A percentile compares a stretch with the other conserved stretches of the same genome.
These are phyloP conservation scores for Phylloscopus collybita DNA, from an alignment of 2,797 vertebrate species.

Conservation along the genomic window DNA sequence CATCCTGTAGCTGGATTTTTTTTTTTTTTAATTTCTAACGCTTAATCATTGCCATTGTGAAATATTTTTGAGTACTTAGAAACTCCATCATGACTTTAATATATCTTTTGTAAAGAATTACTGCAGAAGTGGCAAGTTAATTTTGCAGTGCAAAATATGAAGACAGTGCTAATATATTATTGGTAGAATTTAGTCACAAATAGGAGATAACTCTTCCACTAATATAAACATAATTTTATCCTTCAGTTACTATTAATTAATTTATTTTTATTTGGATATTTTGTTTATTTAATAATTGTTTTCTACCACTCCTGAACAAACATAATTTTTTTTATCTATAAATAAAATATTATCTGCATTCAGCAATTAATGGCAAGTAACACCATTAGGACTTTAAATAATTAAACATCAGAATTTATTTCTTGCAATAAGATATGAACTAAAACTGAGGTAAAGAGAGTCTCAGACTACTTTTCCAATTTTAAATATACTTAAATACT, in stretches of 20 bases:
- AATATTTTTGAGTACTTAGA: slow-evolving; percentile 34
- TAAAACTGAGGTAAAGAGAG: neutral
- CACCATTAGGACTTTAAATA: slow-evolving; percentile 5
- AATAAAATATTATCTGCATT: slow-evolving; percentile 1
- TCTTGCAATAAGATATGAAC: neutral
- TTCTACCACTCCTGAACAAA: neutral
- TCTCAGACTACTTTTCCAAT: neutral
- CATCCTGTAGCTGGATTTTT: neutral
- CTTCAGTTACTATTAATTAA: neutral
- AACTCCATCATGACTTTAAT: slow-evolving; percentile 24
- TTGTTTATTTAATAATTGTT: slow-evolving; percentile 6
- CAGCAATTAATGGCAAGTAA: slow-evolving; percentile 23
- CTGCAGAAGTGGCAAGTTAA: neutral
- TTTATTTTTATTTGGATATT: neutral
- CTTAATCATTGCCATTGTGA: slow-evolving; percentile 1
- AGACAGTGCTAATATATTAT: neutral
- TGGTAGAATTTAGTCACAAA: neutral
- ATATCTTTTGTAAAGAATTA: neutral
- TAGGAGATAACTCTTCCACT: neutral
- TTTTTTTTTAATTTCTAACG: neutral
- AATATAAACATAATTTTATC: neutral
- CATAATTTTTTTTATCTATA: neutral
- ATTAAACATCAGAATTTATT: slow-evolving; percentile 5
- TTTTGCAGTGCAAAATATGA: slow-evolving; percentile 14
- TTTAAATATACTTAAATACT: neutral